Conservation (phyloP, 2,888 invertebrate genomes). For the Branchellion lobata region DNA sequence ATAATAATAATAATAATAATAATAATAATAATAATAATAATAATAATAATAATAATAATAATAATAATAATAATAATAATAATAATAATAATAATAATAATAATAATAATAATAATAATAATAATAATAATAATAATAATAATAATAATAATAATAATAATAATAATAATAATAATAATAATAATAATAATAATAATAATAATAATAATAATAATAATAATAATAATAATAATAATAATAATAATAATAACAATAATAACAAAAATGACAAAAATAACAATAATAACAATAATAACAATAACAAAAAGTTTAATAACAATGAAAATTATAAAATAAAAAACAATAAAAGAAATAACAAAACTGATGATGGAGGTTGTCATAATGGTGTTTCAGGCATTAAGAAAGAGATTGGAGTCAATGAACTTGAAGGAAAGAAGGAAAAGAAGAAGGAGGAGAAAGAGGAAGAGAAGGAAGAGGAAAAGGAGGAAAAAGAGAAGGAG, state of each 20-base stretch:
- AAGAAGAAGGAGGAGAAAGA: not conserved
- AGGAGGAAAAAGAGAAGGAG: not conserved
- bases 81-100: not conserved
- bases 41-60: not conserved
- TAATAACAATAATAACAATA: not conserved
- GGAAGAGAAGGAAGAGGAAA: not conserved
- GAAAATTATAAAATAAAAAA: no score
- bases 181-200: not conserved
- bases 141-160: not conserved
- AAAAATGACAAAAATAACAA: not conserved
- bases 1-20: not conserved
- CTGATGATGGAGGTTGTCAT: not conserved
- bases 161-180: not conserved
- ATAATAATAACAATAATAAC: not conserved
- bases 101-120: not conserved
- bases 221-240: not conserved
- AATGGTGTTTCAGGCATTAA: not conserved
- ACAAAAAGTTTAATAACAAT: no score
- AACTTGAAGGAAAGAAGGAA: not conserved
- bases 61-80: not conserved
- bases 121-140: not conserved
- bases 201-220: not conserved
- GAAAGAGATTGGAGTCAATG: not conserved
- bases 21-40: not conserved
- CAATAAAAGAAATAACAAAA: not conserved